Base-by-base conservation (phyloP, 2,888 invertebrate species). In the Melanargia galathea region DNA sequence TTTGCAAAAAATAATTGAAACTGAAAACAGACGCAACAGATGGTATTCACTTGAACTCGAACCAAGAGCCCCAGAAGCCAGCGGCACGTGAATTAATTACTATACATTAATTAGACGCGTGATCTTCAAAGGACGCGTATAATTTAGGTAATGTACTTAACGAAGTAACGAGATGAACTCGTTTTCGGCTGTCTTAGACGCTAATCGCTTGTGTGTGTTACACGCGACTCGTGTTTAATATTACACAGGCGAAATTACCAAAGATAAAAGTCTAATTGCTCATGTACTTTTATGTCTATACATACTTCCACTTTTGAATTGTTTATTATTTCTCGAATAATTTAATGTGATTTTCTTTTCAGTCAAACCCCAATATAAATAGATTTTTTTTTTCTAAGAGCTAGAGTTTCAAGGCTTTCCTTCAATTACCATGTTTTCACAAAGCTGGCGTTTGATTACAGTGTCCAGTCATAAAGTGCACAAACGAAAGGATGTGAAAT, bases 71-170 rank as follows among this genome's bases (percentile, higher is more conserved):
- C 68, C 72, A 73, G 73, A 70, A 79, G 68, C 72, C 77, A 73
- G 65, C 77, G 71, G 72, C 69, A 74, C 76, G 77, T 82, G 65
- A 76, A 73, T 76, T 77, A 82, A 81, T 81, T 80, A 78, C 77
- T 75, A 70, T 73, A 73, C 75, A 76, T 76, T 81, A 83, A 82
- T 83, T 83, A 81, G 69, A 74, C 70, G 75, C 72, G 70, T 74
- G 70, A 76, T 72, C 74, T 73, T 78, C 78, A 78, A 78, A 78
- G 74, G 73, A 69, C 69, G 63, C 64, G 65, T 63, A 66, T 66
- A 66, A 71, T 69, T 68, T 67, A 60, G 56, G 57, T 71, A 70
- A 72, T 70, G 67, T 70, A 63, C 52, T 69, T 71, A 66, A 61
- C 66, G 54, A 68, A 70, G 65, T 65, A 66, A 66, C 54, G 55